Conservation (phyloP, 1,140 invertebrate genomes). For the Homarus americanus region DNA sequence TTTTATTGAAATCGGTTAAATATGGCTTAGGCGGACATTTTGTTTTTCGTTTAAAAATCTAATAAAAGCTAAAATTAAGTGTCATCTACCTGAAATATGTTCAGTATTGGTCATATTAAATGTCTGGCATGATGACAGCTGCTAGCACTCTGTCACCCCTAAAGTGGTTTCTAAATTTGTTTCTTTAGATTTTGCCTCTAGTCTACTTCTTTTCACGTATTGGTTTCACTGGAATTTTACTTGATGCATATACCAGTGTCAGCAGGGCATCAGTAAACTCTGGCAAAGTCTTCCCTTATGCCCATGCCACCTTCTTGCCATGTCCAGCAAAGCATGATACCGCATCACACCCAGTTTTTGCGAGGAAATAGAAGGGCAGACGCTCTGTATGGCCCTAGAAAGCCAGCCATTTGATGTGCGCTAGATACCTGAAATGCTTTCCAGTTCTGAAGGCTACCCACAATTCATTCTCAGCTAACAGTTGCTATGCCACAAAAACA, state of each 20-base stretch:
- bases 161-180: too few species aligned
- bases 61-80: too few species aligned
- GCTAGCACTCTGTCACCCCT: too few species aligned
- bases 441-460: constrained; percentile 35
- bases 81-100: too few species aligned
- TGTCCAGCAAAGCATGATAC: constrained; percentile 12
- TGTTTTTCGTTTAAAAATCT: too few species aligned
- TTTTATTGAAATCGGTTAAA: too few species aligned
- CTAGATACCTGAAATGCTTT: constrained; percentile 10
- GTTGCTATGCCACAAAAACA: background rate
- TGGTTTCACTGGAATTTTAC: background rate
- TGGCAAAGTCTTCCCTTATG: background rate
- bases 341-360: background rate
- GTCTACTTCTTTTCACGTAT: background rate
- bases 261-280: constrained; percentile 8
- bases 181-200: too few species aligned
- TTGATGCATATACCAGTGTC: background rate
- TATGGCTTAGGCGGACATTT: too few species aligned
- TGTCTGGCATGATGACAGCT: too few species aligned
- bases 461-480: background rate
- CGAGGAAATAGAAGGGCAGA: constrained; percentile 20
- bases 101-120: too few species aligned
- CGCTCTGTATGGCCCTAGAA: background rate
- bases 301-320: constrained; percentile 4
- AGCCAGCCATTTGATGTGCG: constrained; percentile 18